phyloP scores from a whole-genome alignment of 1,140 invertebrate species.

The Anadara kagoshimensis region DNA sequence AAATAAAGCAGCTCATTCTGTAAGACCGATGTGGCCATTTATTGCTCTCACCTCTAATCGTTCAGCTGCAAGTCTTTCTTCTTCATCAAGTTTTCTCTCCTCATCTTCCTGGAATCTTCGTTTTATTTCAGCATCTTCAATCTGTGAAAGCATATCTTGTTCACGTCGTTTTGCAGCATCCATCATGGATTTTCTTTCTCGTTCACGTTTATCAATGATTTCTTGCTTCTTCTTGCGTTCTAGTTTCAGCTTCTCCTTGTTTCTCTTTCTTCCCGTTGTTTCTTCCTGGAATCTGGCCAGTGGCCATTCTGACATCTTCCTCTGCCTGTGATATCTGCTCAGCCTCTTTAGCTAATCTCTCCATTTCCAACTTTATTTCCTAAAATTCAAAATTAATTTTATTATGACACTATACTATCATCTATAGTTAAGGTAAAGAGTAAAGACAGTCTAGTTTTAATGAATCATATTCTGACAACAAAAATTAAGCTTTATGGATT shows the following conservation, averaged over 20 bases:
- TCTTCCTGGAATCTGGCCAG: constrained; percentile 50
- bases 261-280: constrained; percentile 60
- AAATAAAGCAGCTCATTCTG: too few relatives aligned
- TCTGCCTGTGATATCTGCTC: constrained; percentile 56
- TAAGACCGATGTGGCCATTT: not conserved
- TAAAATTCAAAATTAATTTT: constrained; percentile 10
- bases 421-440: not conserved
- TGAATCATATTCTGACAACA: not conserved
- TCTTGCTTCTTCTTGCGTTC: constrained; percentile 59
- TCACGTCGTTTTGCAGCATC: constrained; percentile 24
- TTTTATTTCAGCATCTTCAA: constrained; percentile 26
- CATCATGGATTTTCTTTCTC: constrained; percentile 54
- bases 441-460: not conserved
- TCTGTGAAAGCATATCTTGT: constrained; percentile 6
- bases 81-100: constrained; percentile 29
- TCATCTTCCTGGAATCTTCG: constrained; percentile 18
- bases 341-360: constrained; percentile 52
- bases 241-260: constrained; percentile 55
- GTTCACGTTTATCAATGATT: constrained; percentile 48
- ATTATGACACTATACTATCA: not conserved
- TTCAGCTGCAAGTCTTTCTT: constrained; percentile 52
- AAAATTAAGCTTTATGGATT: not conserved
- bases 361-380: constrained; percentile 62
- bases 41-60: constrained; percentile 52
- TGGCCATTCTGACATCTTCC: constrained; percentile 56